Percentiles rank a stretch among this genome's conserved stretches.
phyloP scores from a whole-genome alignment of 2,113 vertebrate species.

The Neogale vison region DNA sequence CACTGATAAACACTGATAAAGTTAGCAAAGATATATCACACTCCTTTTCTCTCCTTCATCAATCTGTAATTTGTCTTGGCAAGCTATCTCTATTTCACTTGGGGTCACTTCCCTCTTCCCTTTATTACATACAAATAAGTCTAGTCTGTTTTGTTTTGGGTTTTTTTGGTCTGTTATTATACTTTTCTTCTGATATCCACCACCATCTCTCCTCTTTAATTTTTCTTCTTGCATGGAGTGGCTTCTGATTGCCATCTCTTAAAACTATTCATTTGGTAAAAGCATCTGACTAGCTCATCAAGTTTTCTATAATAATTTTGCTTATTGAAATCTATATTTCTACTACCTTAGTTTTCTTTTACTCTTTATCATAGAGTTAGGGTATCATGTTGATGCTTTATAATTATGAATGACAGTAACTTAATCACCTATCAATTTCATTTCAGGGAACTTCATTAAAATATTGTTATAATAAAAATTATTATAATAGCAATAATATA shows the following conservation, averaged over 20 bases:
- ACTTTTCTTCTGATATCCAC: slow-evolving; percentile 2
- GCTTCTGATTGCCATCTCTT: neutral
- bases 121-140: slow-evolving; percentile 13
- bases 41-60: neutral
- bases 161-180: neutral
- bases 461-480: neutral
- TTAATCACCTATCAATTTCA: slow-evolving; percentile 12
- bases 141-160: neutral
- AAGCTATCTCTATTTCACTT: neutral
- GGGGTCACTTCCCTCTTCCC: neutral
- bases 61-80: slow-evolving; percentile 26
- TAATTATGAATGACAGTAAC: neutral
- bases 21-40: neutral
- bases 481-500: neutral
- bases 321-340: neutral
- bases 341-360: slow-evolving; percentile 25
- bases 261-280: neutral
- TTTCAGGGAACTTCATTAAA: neutral
- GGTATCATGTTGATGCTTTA: neutral
- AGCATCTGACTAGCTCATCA: neutral
- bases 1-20: neutral
- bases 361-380: neutral
- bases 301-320: neutral
- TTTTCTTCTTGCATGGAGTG: neutral
- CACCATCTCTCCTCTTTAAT: neutral